A percentile compares a stretch with the other conserved stretches of the same genome.
These are phyloP conservation scores for Heliconius charithonia DNA, from an alignment of 2,888 invertebrate species.

Conservation along the genomic window DNA sequence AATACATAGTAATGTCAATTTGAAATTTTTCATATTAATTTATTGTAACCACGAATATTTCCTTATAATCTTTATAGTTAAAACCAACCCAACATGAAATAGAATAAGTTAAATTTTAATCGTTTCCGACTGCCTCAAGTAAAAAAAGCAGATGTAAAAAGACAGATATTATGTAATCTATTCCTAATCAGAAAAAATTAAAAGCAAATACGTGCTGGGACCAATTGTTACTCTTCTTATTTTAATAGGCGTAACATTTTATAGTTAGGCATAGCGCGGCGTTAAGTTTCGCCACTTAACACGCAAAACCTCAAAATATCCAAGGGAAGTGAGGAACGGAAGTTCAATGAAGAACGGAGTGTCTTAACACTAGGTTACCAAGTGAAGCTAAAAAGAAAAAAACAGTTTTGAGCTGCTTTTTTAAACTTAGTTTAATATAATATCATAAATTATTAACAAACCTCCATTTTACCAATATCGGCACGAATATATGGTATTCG, in stretches of 20 bases:
- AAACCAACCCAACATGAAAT: not conserved
- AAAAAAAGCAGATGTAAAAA: not conserved
- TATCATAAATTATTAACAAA: conserved; percentile 53
- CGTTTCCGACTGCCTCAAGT: not conserved
- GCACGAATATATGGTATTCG: conserved; percentile 87
- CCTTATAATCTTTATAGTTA: too few species aligned
- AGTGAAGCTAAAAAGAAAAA: too few species aligned
- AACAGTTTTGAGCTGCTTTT: too few species aligned
- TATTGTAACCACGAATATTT: too few species aligned
- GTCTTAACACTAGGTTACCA: too few species aligned
- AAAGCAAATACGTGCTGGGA: not conserved
- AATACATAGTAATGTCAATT: too few species aligned
- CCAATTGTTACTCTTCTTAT: not conserved
- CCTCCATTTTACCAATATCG: conserved; percentile 90
- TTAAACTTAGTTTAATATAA: not conserved
- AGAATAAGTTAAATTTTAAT: not conserved
- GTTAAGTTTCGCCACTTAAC: too few species aligned
- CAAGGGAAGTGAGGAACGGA: too few species aligned
- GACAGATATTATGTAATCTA: not conserved
- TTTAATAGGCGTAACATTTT: not conserved
- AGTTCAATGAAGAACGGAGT: too few species aligned
- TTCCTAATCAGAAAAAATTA: not conserved
- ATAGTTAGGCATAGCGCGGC: not conserved
- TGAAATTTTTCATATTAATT: too few species aligned
- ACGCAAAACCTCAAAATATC: too few species aligned